phyloP scores from a whole-genome alignment of 2,113 vertebrate genomes.

The Amazona vittata region DNA sequence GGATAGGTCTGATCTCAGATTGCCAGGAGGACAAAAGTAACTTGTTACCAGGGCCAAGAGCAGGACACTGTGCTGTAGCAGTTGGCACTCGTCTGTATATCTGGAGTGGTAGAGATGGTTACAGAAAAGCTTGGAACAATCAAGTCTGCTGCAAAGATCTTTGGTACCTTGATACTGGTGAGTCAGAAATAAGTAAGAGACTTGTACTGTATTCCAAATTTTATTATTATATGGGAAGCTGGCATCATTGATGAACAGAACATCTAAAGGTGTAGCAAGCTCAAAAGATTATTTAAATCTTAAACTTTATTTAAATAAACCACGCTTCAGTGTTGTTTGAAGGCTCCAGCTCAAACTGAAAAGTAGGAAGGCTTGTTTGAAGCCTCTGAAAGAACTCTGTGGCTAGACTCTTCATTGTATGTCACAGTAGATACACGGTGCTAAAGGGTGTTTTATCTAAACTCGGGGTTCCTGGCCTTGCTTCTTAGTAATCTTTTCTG shows the following conservation, averaged over 20 bases:
- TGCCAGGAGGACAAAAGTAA: constrained; percentile 83
- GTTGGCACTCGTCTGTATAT: constrained; percentile 94
- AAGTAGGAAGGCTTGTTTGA: not conserved
- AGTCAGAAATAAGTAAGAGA: constrained; percentile 60
- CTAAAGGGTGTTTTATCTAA: not conserved
- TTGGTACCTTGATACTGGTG: constrained; percentile 98
- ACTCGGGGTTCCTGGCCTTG: not conserved
- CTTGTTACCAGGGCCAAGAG: constrained; percentile 85
- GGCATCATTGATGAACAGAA: not conserved
- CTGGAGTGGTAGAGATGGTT: constrained; percentile 97
- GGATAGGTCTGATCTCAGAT: constrained; percentile 83
- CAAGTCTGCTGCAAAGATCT: constrained; percentile 99
- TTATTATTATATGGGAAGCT: not conserved
- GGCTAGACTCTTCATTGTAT: not conserved
- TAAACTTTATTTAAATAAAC: not conserved
- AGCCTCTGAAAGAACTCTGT: not conserved
- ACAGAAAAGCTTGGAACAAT: constrained; percentile 92
- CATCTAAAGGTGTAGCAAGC: not conserved
- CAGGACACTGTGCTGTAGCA: constrained; percentile 88
- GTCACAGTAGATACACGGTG: not conserved
- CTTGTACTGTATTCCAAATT: not conserved
- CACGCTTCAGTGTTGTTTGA: not conserved
- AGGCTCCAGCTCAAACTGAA: not conserved
- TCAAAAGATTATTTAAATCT: not conserved
- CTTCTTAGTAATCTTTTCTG: not conserved